Base-by-base conservation (phyloP, 2,113 vertebrate genomes). In the Xenus cinereus region DNA sequence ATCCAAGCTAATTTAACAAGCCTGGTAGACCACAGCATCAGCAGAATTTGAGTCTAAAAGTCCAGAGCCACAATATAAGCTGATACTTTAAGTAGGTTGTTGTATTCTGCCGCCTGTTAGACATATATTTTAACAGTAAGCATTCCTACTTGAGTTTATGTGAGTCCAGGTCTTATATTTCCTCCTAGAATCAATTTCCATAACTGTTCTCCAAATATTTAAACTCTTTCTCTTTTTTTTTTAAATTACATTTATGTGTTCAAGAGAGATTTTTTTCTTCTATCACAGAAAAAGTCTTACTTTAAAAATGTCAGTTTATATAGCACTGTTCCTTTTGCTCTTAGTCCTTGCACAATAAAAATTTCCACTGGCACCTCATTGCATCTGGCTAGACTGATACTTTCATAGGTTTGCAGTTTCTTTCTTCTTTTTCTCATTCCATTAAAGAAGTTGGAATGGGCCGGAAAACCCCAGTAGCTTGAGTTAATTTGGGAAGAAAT, bases 401-500 rank as follows among this genome's bases (percentile, higher is more conserved):
- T 63, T 90, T 62, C 14, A 2, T 30, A 77, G 35, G 32, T 83
- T 62, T 92, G 43, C 43, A 82, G 30, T 68, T 84, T 77, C 76
- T 83, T 84, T 83, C 48, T 82, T 46, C 27, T 89, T 81, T 68
- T 75, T 60, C 41, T 82, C 56, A 82, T 84, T 87, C 57, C 78
- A 73, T 91, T 64, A 84, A 43, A 82, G 71, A 87, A 85, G 51
- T 15, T 82, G 53, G 56, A 91, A 93, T 48, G 53, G 75, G 50
- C 45, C 57, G 87, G 73, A 90, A 95, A 64, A 67, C 80, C 37
- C 35, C 74, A 54, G 84, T 75, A 94, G 37, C 56, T 84, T 35
- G 66, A 93, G 39, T 60, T 96, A 91, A 85, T 89, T 91, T 94
- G 50, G 24, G 87, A 91, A 87, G 22, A 91, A 84, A 91, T 24